Evolutionary conservation across 2,113 vertebrate genomes (phyloP).

Genomic region (Stomatorhinus ivindoensis): DNA sequence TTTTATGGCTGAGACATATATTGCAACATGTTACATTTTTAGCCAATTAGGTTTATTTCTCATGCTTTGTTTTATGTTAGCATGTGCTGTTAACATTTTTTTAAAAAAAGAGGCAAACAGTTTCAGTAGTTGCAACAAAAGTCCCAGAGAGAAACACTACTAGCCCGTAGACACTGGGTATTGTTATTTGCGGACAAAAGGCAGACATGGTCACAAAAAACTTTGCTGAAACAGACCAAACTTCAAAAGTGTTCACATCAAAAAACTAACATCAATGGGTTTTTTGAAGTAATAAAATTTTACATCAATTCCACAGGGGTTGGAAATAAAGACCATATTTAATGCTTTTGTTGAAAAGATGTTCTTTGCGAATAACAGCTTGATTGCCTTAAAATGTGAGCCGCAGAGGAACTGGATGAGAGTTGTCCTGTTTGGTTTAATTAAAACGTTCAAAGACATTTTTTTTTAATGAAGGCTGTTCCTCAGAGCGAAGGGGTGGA

Average conservation of each 20-base stretch:
- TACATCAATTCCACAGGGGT: slow-evolving; percentile 7
- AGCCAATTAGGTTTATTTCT: not conserved
- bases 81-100: not conserved
- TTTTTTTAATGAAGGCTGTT: slow-evolving; percentile 34
- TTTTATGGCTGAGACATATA: not conserved
- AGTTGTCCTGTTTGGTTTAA: slow-evolving; percentile 31
- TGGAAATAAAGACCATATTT: slow-evolving; percentile 15
- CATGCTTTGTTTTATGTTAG: not conserved
- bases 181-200: slow-evolving; percentile 50
- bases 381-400: slow-evolving; percentile 37
- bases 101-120: not conserved
- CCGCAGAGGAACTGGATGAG: slow-evolving; percentile 27
- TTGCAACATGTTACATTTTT: not conserved
- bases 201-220: slow-evolving; percentile 54
- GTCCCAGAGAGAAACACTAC: slow-evolving; percentile 2
- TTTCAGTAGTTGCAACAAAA: slow-evolving; percentile 10
- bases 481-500: slow-evolving; percentile 35
- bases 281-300: slow-evolving; percentile 29
- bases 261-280: slow-evolving; percentile 16
- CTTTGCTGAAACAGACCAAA: slow-evolving; percentile 52
- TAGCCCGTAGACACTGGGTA: slow-evolving; percentile 11
- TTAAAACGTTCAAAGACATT: slow-evolving; percentile 42
- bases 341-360: slow-evolving; percentile 40
- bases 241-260: slow-evolving; percentile 12
- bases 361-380: slow-evolving; percentile 34